phyloP scores from a whole-genome alignment of 2,888 invertebrate genomes.

The Glyphotaelius pellucidus region DNA sequence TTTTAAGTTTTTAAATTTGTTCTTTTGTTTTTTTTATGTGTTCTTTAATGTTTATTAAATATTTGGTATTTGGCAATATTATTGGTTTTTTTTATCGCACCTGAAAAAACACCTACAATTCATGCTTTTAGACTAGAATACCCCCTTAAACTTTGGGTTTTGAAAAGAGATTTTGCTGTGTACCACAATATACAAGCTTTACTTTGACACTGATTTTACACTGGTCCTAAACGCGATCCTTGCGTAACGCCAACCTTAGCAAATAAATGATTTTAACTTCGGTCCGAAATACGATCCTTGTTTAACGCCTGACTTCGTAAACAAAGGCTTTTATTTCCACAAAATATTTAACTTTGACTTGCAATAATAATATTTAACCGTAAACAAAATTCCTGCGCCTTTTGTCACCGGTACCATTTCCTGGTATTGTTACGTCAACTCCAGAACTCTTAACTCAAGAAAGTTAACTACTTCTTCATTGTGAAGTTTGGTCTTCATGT shows the following conservation, averaged over 20 bases:
- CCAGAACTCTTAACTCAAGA: background rate
- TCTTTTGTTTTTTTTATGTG: too few relatives aligned
- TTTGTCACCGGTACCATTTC: background rate
- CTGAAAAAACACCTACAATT: too few relatives aligned
- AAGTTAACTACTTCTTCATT: background rate
- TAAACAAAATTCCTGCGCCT: background rate
- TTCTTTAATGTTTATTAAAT: too few relatives aligned
- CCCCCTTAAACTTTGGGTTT: background rate
- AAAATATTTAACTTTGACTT: background rate
- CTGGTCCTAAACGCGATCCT: too few relatives aligned
- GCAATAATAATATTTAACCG: background rate
- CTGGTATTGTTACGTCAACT: background rate
- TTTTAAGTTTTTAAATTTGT: too few relatives aligned
- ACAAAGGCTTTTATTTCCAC: background rate
- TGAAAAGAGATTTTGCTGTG: background rate
- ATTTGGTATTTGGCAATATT: too few relatives aligned
- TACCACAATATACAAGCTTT: background rate
- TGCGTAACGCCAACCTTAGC: background rate
- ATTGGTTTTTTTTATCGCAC: too few relatives aligned
- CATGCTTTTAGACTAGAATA: too few relatives aligned
- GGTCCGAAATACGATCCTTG: background rate
- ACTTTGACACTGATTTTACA: background rate
- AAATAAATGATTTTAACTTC: background rate
- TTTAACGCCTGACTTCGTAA: background rate
- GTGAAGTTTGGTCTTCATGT: background rate